Evolutionary conservation across 1,140 invertebrate species (phyloP).

Genomic region (Antheraea pernyi): DNA sequence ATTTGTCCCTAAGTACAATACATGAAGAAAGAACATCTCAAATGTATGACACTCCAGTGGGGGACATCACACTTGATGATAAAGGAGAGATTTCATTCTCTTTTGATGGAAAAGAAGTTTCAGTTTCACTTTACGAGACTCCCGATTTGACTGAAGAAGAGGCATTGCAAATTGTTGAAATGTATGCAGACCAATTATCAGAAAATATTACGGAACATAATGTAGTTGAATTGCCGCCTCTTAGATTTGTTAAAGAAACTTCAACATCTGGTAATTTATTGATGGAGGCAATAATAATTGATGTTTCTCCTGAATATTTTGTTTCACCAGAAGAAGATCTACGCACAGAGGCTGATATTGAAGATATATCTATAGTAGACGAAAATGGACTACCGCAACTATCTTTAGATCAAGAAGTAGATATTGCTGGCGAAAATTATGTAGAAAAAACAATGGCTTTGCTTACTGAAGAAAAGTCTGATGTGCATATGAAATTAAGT

Average conservation of each 20-base stretch:
- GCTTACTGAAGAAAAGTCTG: slow-evolving; percentile 57
- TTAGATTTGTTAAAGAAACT: slow-evolving; percentile 93
- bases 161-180: slow-evolving; percentile 93
- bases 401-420: slow-evolving; percentile 65
- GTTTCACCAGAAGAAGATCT: slow-evolving; percentile 87
- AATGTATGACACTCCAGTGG: slow-evolving; percentile 89
- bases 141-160: slow-evolving; percentile 95
- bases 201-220: slow-evolving; percentile 94
- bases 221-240: slow-evolving; percentile 91
- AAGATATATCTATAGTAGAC: slow-evolving; percentile 89
- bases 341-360: slow-evolving; percentile 90
- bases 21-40: slow-evolving; percentile 94
- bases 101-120: slow-evolving; percentile 94
- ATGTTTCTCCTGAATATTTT: slow-evolving; percentile 92
- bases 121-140: slow-evolving; percentile 91
- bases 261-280: slow-evolving; percentile 91
- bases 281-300: slow-evolving; percentile 95
- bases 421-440: slow-evolving; percentile 59
- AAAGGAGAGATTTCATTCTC: slow-evolving; percentile 92
- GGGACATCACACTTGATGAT: slow-evolving; percentile 88
- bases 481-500: slow-evolving; percentile 63
- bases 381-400: slow-evolving; percentile 75
- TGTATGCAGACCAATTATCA: slow-evolving; percentile 95
- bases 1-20: slow-evolving; percentile 92
- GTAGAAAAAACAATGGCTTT: slow-evolving; percentile 65